Evolutionary conservation across 2,797 vertebrate species (phyloP).

Genomic region (Galaxias olidus): DNA sequence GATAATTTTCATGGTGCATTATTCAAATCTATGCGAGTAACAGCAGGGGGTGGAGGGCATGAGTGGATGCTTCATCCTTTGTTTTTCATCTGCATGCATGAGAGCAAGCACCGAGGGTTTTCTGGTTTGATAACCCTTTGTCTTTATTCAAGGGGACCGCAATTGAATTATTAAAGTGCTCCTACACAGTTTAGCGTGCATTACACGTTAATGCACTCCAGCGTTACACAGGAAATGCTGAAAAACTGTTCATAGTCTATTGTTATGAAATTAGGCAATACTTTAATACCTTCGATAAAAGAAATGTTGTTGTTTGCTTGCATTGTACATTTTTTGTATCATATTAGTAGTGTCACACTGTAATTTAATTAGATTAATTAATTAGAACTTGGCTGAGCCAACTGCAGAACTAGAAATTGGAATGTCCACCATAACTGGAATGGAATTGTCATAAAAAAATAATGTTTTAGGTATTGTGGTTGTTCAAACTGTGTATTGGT

Average conservation of each 20-base stretch:
- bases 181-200: slow-evolving; percentile 2
- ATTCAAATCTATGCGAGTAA: slow-evolving; percentile 32
- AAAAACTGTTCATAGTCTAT: no score
- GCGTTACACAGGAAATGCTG: no score
- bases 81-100: slow-evolving; percentile 31
- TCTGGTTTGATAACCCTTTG: slow-evolving; percentile 20
- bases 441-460: not conserved
- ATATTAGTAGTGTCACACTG: no score
- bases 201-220: not conserved
- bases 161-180: slow-evolving; percentile 32
- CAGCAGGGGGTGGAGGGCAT: slow-evolving; percentile 22
- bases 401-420: no score
- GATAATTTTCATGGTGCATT: slow-evolving; percentile 31
- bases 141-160: slow-evolving; percentile 18
- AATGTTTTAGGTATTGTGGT: not conserved
- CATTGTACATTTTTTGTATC: not conserved
- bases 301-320: not conserved
- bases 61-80: slow-evolving; percentile 32
- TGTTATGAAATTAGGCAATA: no score
- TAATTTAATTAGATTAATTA: no score
- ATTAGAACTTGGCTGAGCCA: no score
- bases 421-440: not conserved
- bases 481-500: no score
- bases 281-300: slow-evolving; percentile 4
- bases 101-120: slow-evolving; percentile 19